Conservation (phyloP, 2,797 vertebrate genomes). For the Anisognathus igniventris region DNA sequence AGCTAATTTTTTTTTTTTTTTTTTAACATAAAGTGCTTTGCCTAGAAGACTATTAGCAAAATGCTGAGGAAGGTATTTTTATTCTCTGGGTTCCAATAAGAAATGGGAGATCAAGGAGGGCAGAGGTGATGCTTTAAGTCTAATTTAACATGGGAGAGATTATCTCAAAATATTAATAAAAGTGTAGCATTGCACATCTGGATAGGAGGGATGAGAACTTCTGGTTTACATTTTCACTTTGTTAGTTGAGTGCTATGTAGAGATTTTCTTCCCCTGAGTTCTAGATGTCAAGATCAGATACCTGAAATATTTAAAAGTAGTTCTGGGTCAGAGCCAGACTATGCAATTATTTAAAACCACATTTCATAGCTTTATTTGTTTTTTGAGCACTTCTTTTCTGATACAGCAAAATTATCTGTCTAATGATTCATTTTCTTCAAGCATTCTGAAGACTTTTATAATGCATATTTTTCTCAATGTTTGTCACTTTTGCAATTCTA, state of each 20-base stretch:
- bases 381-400: not conserved
- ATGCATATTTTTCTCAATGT: not conserved
- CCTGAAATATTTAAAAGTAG: not conserved
- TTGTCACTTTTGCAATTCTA: not conserved
- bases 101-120: not conserved
- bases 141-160: not conserved
- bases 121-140: not conserved
- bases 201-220: not conserved
- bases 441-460: not conserved
- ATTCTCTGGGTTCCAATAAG: not conserved
- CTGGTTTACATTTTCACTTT: not conserved
- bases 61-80: not conserved
- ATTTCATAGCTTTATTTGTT: not conserved
- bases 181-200: not conserved
- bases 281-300: not conserved
- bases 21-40: not conserved
- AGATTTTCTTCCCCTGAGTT: not conserved
- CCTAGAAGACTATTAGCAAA: not conserved
- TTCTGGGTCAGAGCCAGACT: not conserved
- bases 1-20: not conserved
- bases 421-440: not conserved
- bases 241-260: not conserved
- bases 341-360: fast-evolving
- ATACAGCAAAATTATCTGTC: not conserved
- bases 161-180: not conserved